Base-by-base conservation (phyloP, 2,797 vertebrate species). In the Lutjanus argentimaculatus region DNA sequence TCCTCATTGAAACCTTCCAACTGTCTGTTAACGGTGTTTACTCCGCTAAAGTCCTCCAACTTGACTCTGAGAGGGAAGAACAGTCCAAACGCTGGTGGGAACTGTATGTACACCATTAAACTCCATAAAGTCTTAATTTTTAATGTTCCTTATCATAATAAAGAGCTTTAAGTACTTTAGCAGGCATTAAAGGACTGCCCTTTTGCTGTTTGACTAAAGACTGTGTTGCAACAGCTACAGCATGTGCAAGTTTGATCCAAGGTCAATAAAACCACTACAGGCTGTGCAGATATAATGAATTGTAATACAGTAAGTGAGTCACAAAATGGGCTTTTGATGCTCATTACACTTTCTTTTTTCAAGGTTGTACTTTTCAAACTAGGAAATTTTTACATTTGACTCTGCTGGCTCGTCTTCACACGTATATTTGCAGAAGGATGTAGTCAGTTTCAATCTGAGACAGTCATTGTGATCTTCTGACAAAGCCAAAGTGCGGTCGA, bases 1-100 rank as follows among this genome's bases (percentile, higher is more conserved):
- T 89, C 64, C 79, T 89, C 78, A 85, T 75, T 88, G 90, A 92
- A 92, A 67, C 87, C 86, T 85, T 90, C 83, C 83, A 90, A 85
- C 83, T 88, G 87, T 90, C 90, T 87, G 85, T 80, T 88, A 82
- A 64, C 36, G 48, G 85, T 73, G 80, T 87, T 91, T 82, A 85
- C 77, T 51, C 52, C 45, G 10, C 16, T 19, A 7, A 71, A 83
- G 68, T 61, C 72, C 64, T 86, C 77, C 70, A 56, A 51, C 66
- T 83, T 72, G 3, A 56, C 63, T 30, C 61, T 85, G 46, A 19
- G 36, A 64, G 62, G 51, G 43, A 56, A 70, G 78, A 84, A 75
- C 62, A 30, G 81, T 80, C 83, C 83, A 87, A 71, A 77, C 51
- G 45, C 63, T 55, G 55, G 48, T 83, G 77, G 67, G 83, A 88